Base-by-base conservation (phyloP, 2,797 vertebrate genomes). In the Botia kubotai region DNA sequence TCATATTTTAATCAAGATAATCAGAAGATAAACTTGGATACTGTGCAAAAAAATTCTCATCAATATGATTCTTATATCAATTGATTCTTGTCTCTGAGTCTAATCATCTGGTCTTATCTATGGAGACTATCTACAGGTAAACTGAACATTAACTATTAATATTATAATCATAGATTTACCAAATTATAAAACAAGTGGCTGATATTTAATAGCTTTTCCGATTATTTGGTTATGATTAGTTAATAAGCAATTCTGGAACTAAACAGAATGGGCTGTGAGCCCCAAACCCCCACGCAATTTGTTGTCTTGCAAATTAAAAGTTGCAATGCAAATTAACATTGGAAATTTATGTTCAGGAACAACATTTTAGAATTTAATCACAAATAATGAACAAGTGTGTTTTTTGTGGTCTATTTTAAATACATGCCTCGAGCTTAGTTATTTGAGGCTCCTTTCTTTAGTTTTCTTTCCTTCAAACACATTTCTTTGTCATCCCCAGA, bases 91-190 rank as follows among this genome's bases (percentile, higher is more conserved):
- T 26, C 23, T 26, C 23, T 26, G 23, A 26, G 23, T 26, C 23
- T 26, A 1, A 26, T 26, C 23, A 26, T 26, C 23, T 26, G 23
- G 95, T 4, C 93, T 98, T 70, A 87, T 95, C 82, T 99, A 98
- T 10, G 95, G 96, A 26, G 95, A 96, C 75, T 99, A 99, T 77
- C 87, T 99, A 46, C 95, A 97, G 88, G 97, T 98, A 93, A 91
- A 91, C 33, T 8, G 11, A 14, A 83, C 66, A 75, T 23, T 13
- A 43, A 63, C 19, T 66, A 55, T 55, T 71, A 55, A 50, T 23
- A 17, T n/a, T 21, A 21, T 21, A 10, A 19, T 11, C 2, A 39
- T 65, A 13, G 16, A 50, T 65, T 39, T 2, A 33, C 60, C 29
- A 66, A 66, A 65, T 33, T 29, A 65, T 65, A 36, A 65, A 36